Evolutionary conservation across 1,140 invertebrate genomes (phyloP), one percentile per base, ranked within the genome.

Genomic region (Zaprionus ghesquierei): DNA sequence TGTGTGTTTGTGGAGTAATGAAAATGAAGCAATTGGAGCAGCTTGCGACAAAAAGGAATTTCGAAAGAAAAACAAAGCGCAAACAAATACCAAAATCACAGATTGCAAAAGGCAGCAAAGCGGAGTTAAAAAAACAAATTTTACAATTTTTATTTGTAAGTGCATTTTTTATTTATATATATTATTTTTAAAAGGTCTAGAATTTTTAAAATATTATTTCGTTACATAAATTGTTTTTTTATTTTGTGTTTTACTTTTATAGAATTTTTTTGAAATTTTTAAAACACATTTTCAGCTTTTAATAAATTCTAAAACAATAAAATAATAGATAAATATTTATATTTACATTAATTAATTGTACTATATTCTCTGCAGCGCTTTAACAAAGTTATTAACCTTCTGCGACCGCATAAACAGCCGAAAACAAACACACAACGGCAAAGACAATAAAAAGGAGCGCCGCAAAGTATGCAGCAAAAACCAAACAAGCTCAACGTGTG

Each of bases 1-100:
- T 79, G 60, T 63, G 46, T 69, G 38, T 20, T n/a, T n/a, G n/a
- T n/a, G n/a, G n/a, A 33, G 65, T 70, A 44, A 69, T 61, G 35
- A 70, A 69, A 81, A 81, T 77, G 61, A 81, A 81, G 63, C 75
- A 77, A 66, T 82, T 70, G 9, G 58, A 77, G 68, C 41, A 69
- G 69, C 18, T 33, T 60, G 54, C 44, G 38, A 74, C 35, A 81
- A 68, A 80, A 33, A n/a, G 59, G 35, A 15, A 38, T 38, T 38
- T 8, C 3, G 46, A 58, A 64, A 50, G 25, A 65, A 56, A 66
- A 79, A 75, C 51, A 80, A 80, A 44, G n/a, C n/a, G n/a, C n/a
- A 41, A 27, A 10, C 20, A 12, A 56, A 66, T 31, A 44, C 33
- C 22, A 38, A 23, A 6, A 35, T 8, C 56, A 20, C 51, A 22